Conservation (phyloP, 92 coral and sea anemone genomes). For the Montipora capitata region DNA sequence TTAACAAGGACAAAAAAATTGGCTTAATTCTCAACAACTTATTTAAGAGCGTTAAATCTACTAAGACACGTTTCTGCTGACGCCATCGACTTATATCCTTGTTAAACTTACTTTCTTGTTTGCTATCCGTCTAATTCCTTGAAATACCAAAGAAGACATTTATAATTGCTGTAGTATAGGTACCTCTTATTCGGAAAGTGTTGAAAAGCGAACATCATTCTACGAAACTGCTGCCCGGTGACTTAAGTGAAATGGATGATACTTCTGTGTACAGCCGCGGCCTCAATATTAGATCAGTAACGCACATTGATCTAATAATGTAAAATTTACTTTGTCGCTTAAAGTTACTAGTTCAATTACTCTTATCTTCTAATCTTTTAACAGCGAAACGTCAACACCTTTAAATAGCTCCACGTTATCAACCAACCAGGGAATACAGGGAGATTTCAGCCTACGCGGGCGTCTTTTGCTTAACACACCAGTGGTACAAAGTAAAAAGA, state of each 20-base stretch:
- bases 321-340: constrained; percentile 48
- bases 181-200: not conserved
- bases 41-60: constrained; percentile 39
- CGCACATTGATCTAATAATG: constrained; percentile 17
- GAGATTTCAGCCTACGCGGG: constrained; percentile 24
- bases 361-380: constrained; percentile 42
- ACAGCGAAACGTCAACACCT: constrained; percentile 44
- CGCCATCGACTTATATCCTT: constrained; percentile 40
- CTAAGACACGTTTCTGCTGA: constrained; percentile 29
- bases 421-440: constrained; percentile 4
- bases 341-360: constrained; percentile 39
- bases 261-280: not conserved
- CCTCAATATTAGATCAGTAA: not conserved
- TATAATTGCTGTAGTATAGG: not conserved
- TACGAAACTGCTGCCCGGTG: not conserved
- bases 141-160: not conserved
- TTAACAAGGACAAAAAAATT: constrained; percentile 39
- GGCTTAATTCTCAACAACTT: constrained; percentile 45
- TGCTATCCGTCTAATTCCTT: not conserved
- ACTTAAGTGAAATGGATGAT: not conserved
- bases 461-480: constrained; percentile 51
- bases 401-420: constrained; percentile 36
- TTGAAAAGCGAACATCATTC: not conserved
- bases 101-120: constrained; percentile 32
- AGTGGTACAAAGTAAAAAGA: not conserved